phyloP scores from a whole-genome alignment of 2,888 invertebrate genomes.

The Torymus tubicola region DNA sequence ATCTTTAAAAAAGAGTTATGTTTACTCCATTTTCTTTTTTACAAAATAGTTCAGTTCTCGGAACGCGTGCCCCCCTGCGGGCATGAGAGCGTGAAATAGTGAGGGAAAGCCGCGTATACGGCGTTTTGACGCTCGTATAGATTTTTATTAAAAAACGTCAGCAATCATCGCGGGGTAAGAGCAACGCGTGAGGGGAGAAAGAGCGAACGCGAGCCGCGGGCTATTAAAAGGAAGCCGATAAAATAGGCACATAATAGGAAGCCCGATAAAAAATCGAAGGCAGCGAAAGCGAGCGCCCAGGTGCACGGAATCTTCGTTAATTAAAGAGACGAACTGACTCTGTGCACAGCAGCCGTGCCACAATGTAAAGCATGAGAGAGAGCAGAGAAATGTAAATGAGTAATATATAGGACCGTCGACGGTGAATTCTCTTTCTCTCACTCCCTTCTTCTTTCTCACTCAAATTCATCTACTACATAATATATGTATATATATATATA shows the following conservation, averaged over 20 bases:
- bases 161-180: slow-evolving; percentile 1
- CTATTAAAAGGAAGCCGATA: slow-evolving; percentile 21
- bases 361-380: not conserved
- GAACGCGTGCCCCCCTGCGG: too few species aligned
- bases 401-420: not conserved
- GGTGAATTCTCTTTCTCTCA: too few species aligned
- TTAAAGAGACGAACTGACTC: slow-evolving; percentile 32
- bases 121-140: not conserved
- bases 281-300: slow-evolving; percentile 21
- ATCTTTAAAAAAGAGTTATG: too few species aligned
- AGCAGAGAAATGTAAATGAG: slow-evolving; percentile 26
- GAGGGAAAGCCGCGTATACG: not conserved
- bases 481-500: too few species aligned
- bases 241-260: slow-evolving; percentile 30
- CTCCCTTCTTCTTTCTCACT: too few species aligned
- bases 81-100: too few species aligned
- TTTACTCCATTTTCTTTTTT: too few species aligned
- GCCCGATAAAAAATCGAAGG: slow-evolving; percentile 33
- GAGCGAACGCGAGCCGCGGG: not conserved
- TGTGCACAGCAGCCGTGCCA: not conserved
- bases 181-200: not conserved
- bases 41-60: too few species aligned
- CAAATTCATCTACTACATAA: too few species aligned
- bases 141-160: slow-evolving; percentile 34
- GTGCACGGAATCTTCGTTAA: slow-evolving; percentile 43